Evolutionary conservation across 1,140 invertebrate genomes (phyloP).

Genomic region (Coenobita brevimanus): DNA sequence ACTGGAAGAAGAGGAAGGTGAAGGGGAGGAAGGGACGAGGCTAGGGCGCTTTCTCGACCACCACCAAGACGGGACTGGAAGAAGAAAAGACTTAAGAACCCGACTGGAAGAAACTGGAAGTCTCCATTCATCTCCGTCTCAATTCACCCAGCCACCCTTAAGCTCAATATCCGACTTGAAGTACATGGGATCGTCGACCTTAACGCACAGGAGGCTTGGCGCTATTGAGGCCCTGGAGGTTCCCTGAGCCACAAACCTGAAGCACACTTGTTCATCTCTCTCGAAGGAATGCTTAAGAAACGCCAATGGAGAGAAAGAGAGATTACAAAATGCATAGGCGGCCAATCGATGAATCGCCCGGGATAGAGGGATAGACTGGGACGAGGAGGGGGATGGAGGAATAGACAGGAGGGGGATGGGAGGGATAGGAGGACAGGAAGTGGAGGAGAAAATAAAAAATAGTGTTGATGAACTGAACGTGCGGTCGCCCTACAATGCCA

Average conservation of each 20-base stretch:
- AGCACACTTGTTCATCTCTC: slow-evolving; percentile 53
- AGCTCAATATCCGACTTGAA: not conserved
- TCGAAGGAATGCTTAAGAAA: slow-evolving; percentile 58
- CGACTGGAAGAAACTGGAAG: slow-evolving; percentile 54
- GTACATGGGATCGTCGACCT: not conserved
- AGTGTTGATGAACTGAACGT: slow-evolving; percentile 59
- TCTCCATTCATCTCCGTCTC: not conserved
- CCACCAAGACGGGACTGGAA: slow-evolving; percentile 38
- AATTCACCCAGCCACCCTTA: not conserved
- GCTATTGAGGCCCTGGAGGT: not conserved
- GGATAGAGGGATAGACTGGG: slow-evolving; percentile 8
- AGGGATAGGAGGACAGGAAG: slow-evolving; percentile 8
- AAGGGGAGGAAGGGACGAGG: not conserved
- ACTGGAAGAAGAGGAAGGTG: no score
- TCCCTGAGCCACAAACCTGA: not conserved
- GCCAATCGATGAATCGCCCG: slow-evolving; percentile 52
- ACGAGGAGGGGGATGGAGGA: not conserved
- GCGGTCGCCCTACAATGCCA: slow-evolving; percentile 34
- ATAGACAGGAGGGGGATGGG: not conserved
- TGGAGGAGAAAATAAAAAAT: slow-evolving; percentile 13
- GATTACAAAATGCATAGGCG: slow-evolving; percentile 39
- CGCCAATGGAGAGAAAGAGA: slow-evolving; percentile 47
- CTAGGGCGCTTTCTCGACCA: slow-evolving; percentile 44
- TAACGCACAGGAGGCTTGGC: not conserved
- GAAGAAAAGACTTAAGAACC: slow-evolving; percentile 51